Evolutionary conservation across 2,888 invertebrate genomes (phyloP).

Genomic region (Agriopis marginaria): DNA sequence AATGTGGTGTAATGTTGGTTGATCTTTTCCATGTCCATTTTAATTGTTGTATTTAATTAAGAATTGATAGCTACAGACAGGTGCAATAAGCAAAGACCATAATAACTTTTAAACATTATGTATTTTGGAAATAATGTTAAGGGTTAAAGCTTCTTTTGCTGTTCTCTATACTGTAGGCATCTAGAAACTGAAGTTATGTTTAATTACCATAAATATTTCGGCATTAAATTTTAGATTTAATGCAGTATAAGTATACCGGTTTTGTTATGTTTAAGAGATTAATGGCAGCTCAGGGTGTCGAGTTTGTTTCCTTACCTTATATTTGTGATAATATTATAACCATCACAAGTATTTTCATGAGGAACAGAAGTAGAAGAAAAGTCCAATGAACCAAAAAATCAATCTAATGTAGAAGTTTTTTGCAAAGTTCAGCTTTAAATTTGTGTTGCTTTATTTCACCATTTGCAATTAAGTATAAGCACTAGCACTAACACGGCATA

Average conservation of each 20-base stretch:
- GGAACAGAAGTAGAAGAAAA: too few species aligned
- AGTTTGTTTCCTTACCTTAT: conserved; percentile 18
- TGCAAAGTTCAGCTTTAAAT: too few species aligned
- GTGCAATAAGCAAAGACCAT: not conserved
- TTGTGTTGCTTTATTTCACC: too few species aligned
- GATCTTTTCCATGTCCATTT: conserved; percentile 25
- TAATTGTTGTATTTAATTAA: conserved; percentile 20
- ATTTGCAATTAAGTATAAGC: too few species aligned
- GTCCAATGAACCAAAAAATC: too few species aligned
- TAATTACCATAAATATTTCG: conserved; percentile 10
- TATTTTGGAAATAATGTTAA: conserved; percentile 36
- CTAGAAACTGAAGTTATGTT: conserved; percentile 18
- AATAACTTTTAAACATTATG: conserved; percentile 33
- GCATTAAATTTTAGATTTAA: conserved; percentile 21
- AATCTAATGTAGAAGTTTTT: too few species aligned
- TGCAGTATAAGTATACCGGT: conserved; percentile 2
- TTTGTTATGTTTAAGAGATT: conserved; percentile 9
- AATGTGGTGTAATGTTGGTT: conserved; percentile 4
- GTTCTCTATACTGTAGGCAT: conserved; percentile 9
- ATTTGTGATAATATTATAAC: conserved; percentile 4
- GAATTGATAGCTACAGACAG: conserved; percentile 5
- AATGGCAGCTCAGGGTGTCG: conserved; percentile 22
- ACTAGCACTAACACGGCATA: too few species aligned
- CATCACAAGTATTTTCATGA: too few species aligned
- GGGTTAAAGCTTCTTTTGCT: conserved; percentile 9